Conservation (phyloP, 2,113 vertebrate genomes). For the Fregetta grallaria region DNA sequence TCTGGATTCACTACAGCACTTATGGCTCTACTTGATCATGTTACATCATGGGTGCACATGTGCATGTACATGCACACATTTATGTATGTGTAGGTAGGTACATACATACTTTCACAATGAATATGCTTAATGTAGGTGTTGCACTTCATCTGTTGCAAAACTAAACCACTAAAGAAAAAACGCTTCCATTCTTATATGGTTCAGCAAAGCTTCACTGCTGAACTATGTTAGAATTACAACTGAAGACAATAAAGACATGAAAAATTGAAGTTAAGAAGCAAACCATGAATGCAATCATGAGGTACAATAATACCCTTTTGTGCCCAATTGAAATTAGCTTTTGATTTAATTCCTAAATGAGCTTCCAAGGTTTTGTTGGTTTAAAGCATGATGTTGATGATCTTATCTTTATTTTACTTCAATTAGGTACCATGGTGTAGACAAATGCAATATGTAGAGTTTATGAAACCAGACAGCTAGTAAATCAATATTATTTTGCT, state of each 20-base stretch:
- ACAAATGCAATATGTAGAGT: slow-evolving; percentile 44
- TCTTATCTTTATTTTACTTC: slow-evolving; percentile 45
- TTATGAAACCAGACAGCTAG: slow-evolving; percentile 71
- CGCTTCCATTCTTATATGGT: neutral
- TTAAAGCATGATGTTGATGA: slow-evolving; percentile 35
- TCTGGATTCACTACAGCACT: neutral
- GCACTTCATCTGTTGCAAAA: neutral
- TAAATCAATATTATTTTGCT: slow-evolving; percentile 73
- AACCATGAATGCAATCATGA: neutral
- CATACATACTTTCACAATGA: neutral
- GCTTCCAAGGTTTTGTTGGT: slow-evolving; percentile 31
- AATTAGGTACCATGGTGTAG: slow-evolving; percentile 38
- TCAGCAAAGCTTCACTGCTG: neutral
- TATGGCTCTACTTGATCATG: neutral
- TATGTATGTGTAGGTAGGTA: neutral
- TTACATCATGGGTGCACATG: neutral
- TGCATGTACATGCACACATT: neutral
- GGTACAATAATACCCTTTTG: neutral
- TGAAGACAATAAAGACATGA: neutral
- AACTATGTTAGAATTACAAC: neutral
- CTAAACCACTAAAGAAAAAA: neutral
- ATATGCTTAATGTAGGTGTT: neutral
- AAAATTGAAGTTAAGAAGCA: neutral
- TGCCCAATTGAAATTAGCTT: slow-evolving; percentile 28
- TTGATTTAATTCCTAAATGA: slow-evolving; percentile 41